These are phyloP conservation scores for Castor canadensis DNA, from an alignment of 2,113 vertebrate genomes.

Conservation along the genomic window DNA sequence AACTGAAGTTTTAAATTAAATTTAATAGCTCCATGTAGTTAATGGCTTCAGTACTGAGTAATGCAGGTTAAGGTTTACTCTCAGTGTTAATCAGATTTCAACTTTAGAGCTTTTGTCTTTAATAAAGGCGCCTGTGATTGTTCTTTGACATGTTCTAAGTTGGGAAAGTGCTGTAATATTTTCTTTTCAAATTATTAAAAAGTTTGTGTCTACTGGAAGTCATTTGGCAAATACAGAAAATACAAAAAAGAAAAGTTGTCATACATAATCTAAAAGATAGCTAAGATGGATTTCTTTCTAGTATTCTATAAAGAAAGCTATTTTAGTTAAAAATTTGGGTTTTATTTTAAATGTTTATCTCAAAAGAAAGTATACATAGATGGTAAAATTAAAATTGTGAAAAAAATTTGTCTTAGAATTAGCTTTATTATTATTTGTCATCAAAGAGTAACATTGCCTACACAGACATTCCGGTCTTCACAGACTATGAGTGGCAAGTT, in stretches of 20 bases:
- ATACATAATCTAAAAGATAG: not conserved
- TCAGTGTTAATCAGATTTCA: not conserved
- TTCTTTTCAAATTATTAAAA: not conserved
- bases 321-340: not conserved
- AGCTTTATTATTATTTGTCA: not conserved
- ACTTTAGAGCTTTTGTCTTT: not conserved
- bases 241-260: not conserved
- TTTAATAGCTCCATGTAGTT: not conserved
- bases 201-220: not conserved
- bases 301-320: not conserved
- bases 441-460: not conserved
- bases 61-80: not conserved
- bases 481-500: not conserved
- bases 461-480: not conserved
- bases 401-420: not conserved
- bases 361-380: not conserved
- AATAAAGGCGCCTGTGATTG: not conserved
- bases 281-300: not conserved
- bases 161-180: not conserved
- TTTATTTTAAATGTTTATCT: constrained; percentile 42
- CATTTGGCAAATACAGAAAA: constrained; percentile 47
- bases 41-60: not conserved
- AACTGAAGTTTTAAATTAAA: not conserved
- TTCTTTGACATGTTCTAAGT: not conserved
- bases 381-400: not conserved